Percentiles rank a stretch among this genome's conserved stretches.
Evolutionary conservation across 64 coral and sea anemone species (phyloP).

Genomic region (Montipora efflorescens): DNA sequence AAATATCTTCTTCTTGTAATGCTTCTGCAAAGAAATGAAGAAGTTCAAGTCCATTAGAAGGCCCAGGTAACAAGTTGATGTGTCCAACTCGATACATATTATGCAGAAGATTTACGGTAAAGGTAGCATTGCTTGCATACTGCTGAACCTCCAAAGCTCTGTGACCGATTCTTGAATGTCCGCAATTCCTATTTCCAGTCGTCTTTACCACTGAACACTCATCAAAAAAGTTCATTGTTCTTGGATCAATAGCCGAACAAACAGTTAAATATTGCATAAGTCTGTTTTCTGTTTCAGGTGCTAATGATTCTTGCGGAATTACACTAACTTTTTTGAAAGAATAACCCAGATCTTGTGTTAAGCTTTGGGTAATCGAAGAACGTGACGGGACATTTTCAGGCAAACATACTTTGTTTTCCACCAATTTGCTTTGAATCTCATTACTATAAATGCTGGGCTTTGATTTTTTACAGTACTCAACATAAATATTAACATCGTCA

Average conservation of each 20-base stretch:
- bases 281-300: no score
- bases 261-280: no score
- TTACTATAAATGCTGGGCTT: conserved; percentile 2
- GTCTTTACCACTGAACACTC: no score
- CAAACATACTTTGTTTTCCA: not conserved
- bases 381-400: conserved; percentile 28
- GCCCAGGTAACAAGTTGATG: conserved; percentile 61
- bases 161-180: no score
- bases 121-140: conserved; percentile 60
- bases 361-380: conserved; percentile 7
- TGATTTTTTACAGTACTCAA: not conserved
- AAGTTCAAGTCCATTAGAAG: conserved; percentile 71
- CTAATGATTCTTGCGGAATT: no score
- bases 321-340: no score
- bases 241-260: no score
- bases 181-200: no score
- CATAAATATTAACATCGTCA: not conserved
- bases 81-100: conserved; percentile 56
- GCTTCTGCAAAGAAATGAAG: conserved; percentile 75
- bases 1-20: conserved; percentile 57
- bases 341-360: not conserved
- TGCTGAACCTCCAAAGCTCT: conserved; percentile 3
- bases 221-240: no score
- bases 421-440: conserved; percentile 2
- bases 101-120: conserved; percentile 70